A percentile compares a stretch with the other conserved stretches of the same genome.
Conservation (phyloP, 2,888 invertebrate genomes). For the Amorpha juglandis region DNA sequence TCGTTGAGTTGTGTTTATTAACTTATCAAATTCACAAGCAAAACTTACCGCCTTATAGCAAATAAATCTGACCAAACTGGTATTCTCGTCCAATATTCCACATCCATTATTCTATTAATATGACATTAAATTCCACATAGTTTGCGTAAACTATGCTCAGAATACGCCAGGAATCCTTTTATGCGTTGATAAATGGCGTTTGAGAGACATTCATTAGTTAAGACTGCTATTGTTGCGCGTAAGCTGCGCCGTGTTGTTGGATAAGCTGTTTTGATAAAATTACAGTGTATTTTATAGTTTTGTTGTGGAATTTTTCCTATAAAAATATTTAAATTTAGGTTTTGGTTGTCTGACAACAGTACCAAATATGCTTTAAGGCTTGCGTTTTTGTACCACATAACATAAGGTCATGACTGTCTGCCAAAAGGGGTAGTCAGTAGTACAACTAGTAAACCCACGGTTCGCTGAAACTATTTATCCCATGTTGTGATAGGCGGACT, state of each 20-base stretch:
- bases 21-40: too few species aligned
- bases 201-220: constrained; percentile 8
- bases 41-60: too few species aligned
- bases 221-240: constrained; percentile 9
- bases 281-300: neutral
- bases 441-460: too few species aligned
- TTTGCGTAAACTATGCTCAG: constrained; percentile 1
- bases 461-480: too few species aligned
- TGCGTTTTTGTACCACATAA: too few species aligned
- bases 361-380: too few species aligned
- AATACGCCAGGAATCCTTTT: constrained; percentile 20
- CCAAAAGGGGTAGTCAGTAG: too few species aligned
- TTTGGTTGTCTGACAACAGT: too few species aligned
- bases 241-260: neutral
- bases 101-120: constrained; percentile 4
- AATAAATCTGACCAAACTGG: neutral
- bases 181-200: constrained; percentile 17
- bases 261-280: neutral
- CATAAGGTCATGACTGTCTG: too few species aligned
- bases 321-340: neutral
- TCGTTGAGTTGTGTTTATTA: too few species aligned
- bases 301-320: neutral
- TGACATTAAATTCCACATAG: neutral
- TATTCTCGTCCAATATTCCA: neutral
- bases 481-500: too few species aligned